These are phyloP conservation scores for Zaprionus capensis DNA, from an alignment of 1,140 invertebrate genomes.

Conservation along the genomic window DNA sequence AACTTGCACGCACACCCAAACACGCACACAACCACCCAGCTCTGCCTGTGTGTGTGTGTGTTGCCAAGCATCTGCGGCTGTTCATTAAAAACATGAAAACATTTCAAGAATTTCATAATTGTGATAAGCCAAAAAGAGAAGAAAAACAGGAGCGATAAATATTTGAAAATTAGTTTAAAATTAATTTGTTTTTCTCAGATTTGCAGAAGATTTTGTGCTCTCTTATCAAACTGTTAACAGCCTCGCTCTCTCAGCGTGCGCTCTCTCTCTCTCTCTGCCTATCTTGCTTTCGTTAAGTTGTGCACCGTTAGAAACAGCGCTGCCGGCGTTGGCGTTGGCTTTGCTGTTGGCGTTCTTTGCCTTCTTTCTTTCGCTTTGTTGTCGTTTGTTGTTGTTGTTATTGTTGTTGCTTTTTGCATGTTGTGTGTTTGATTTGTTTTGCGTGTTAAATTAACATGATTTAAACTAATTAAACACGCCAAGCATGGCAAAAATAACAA, in stretches of 20 bases:
- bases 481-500: constrained; percentile 14
- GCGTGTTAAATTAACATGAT: constrained; percentile 39
- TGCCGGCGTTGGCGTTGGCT: constrained; percentile 4
- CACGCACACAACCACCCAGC: not conserved
- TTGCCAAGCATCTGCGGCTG: not conserved
- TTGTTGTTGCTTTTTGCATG: constrained; percentile 7
- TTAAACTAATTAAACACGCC: constrained; percentile 51
- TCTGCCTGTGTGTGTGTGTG: not conserved
- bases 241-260: not conserved
- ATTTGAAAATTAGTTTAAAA: not conserved
- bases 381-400: constrained; percentile 2
- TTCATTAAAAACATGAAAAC: not conserved
- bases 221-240: constrained; percentile 24
- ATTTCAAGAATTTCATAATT: constrained; percentile 1
- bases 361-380: not conserved
- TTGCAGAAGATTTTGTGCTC: constrained; percentile 1
- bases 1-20: not conserved
- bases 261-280: not conserved
- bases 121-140: not conserved
- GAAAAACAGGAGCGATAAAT: not conserved
- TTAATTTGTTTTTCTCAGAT: not conserved
- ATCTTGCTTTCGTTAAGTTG: constrained; percentile 27
- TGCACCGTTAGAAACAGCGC: constrained; percentile 50
- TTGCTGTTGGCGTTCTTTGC: constrained; percentile 12
- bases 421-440: constrained; percentile 15